Percentiles rank a stretch among this genome's conserved stretches.
Evolutionary conservation across 2,113 vertebrate genomes (phyloP).

Genomic region (Strix aluco): DNA sequence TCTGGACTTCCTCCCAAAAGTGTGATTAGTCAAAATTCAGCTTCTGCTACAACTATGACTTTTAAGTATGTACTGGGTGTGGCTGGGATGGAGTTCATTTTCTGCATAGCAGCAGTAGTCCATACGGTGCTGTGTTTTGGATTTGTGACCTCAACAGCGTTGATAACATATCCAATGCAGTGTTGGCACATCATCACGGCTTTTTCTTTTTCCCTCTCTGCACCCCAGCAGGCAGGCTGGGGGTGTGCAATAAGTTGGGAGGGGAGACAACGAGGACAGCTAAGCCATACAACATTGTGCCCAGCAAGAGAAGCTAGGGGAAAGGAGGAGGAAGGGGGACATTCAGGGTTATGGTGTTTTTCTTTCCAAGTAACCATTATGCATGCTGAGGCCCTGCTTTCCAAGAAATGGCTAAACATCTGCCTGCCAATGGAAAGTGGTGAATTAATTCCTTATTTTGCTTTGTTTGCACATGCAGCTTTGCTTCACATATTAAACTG

Average conservation of each 20-base stretch:
- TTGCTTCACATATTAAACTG: background rate
- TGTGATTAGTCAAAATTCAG: background rate
- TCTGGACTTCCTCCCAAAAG: background rate
- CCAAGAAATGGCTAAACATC: background rate
- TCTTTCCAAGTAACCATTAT: background rate
- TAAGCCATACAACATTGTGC: accelerated
- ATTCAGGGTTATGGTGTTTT: accelerated
- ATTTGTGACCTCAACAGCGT: background rate
- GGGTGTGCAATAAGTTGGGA: background rate
- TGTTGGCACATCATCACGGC: background rate
- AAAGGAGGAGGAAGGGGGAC: background rate
- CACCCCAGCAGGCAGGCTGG: background rate
- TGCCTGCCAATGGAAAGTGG: background rate
- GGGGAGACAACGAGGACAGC: background rate
- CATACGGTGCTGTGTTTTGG: accelerated
- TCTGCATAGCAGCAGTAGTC: background rate
- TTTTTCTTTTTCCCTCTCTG: background rate
- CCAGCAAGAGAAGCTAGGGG: background rate
- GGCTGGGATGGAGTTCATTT: background rate
- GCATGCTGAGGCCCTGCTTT: background rate
- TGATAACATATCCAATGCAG: background rate
- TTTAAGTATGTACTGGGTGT: background rate
- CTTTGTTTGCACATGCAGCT: background rate
- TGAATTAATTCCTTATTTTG: background rate
- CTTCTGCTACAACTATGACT: background rate